Evolutionary conservation across 2,113 vertebrate genomes (phyloP).

Genomic region (Damaliscus lunatus): DNA sequence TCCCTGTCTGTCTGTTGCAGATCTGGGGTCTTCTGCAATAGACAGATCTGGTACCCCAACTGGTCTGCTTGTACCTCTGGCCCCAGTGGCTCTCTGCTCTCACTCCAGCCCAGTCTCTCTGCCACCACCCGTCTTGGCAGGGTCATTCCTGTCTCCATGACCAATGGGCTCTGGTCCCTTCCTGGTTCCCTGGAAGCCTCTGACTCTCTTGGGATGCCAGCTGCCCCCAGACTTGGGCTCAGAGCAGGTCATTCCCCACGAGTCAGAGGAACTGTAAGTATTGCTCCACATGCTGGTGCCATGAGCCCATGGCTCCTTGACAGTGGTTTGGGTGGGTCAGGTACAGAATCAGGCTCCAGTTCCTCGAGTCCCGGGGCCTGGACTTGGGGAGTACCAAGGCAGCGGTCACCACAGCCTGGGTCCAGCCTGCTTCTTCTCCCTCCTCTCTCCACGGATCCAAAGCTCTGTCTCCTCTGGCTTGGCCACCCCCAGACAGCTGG

Average conservation of each 20-base stretch:
- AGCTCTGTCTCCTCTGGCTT: not conserved
- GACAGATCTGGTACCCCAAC: not conserved
- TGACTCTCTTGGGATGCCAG: not conserved
- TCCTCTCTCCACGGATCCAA: not conserved
- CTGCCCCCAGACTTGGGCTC: not conserved
- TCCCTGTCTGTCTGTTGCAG: accelerated
- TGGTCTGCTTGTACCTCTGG: not conserved
- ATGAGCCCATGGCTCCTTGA: not conserved
- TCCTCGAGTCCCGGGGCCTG: accelerated
- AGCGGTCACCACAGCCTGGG: accelerated
- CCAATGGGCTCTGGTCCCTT: not conserved
- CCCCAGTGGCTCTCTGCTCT: not conserved
- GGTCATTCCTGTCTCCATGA: not conserved
- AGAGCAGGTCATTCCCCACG: not conserved
- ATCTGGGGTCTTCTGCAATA: not conserved
- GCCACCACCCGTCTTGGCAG: not conserved
- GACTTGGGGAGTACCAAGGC: not conserved
- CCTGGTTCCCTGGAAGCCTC: not conserved
- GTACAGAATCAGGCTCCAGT: not conserved
- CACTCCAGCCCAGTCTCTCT: not conserved
- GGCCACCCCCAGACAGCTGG: not conserved
- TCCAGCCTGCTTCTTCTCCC: not conserved
- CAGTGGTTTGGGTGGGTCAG: not conserved
- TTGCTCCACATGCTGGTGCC: not conserved
- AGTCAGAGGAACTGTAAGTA: not conserved